Percentiles rank a stretch among this genome's conserved stretches.
Evolutionary conservation across 2,113 vertebrate genomes (phyloP).

Genomic region (Pelvicachromis taeniatus): DNA sequence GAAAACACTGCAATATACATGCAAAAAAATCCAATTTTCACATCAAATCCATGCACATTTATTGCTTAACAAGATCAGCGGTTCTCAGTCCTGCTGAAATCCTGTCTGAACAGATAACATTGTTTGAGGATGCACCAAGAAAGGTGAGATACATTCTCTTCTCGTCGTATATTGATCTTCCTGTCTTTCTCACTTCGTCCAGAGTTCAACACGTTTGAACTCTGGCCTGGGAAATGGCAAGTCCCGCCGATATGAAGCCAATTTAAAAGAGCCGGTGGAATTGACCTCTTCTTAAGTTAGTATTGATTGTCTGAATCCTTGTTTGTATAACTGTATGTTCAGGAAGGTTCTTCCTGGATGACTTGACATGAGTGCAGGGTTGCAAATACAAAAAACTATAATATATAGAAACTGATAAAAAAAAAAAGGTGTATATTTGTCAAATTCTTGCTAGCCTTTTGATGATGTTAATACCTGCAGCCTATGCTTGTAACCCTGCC

Average conservation of each 20-base stretch:
- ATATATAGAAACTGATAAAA: background rate
- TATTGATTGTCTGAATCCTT: constrained; percentile 54
- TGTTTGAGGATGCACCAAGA: background rate
- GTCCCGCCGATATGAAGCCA: background rate
- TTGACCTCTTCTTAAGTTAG: constrained; percentile 33
- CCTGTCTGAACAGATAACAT: background rate
- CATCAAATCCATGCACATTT: background rate
- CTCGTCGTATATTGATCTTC: background rate
- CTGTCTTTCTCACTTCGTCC: background rate
- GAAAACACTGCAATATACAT: background rate
- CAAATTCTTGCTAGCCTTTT: background rate
- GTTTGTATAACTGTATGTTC: constrained; percentile 37
- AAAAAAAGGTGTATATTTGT: background rate
- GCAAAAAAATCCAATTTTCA: background rate
- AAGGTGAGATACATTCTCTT: background rate
- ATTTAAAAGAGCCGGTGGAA: constrained; percentile 21
- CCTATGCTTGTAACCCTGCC: background rate
- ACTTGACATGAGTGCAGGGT: background rate
- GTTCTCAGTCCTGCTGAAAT: background rate
- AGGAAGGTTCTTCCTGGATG: background rate
- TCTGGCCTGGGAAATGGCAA: constrained; percentile 5
- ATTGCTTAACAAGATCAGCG: background rate
- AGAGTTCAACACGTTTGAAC: constrained; percentile 6
- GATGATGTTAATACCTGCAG: background rate
- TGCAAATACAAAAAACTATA: background rate